Conservation (phyloP, 2,113 vertebrate species). For the Ameiurus melas region DNA sequence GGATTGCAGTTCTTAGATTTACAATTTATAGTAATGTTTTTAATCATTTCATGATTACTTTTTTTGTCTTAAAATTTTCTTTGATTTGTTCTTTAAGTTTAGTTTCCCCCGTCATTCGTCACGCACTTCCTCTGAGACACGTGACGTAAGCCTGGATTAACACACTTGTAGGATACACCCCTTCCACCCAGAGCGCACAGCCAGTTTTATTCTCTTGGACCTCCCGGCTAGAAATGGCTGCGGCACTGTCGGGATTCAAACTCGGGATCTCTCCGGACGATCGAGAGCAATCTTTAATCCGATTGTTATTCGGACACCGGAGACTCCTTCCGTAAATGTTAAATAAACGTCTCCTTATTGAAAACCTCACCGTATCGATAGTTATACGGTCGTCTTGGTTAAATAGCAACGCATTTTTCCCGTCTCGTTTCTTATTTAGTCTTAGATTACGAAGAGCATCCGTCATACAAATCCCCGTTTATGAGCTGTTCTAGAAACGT, state of each 20-base stretch:
- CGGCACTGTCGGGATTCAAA: background rate
- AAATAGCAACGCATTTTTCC: background rate
- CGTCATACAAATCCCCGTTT: background rate
- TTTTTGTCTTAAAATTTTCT: no score
- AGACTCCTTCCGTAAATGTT: background rate
- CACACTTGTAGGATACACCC: no score
- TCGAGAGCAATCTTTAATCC: background rate
- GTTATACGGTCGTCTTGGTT: background rate
- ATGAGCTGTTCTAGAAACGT: background rate
- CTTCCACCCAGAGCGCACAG: background rate
- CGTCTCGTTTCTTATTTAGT: background rate
- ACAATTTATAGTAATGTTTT: background rate
- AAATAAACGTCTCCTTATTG: background rate
- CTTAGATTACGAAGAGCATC: background rate
- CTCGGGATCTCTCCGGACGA: background rate
- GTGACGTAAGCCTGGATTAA: no score
- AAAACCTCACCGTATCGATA: background rate
- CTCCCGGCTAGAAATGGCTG: background rate
- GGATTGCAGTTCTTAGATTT: background rate
- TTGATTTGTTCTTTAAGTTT: background rate
- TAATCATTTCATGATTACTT: background rate
- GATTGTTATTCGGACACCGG: background rate
- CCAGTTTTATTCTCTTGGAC: background rate
- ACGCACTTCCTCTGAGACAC: background rate
- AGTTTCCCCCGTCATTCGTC: background rate